A percentile compares a stretch with the other conserved stretches of the same genome.
phyloP scores from a whole-genome alignment of 2,888 invertebrate genomes.

The Drosophila colorata region DNA sequence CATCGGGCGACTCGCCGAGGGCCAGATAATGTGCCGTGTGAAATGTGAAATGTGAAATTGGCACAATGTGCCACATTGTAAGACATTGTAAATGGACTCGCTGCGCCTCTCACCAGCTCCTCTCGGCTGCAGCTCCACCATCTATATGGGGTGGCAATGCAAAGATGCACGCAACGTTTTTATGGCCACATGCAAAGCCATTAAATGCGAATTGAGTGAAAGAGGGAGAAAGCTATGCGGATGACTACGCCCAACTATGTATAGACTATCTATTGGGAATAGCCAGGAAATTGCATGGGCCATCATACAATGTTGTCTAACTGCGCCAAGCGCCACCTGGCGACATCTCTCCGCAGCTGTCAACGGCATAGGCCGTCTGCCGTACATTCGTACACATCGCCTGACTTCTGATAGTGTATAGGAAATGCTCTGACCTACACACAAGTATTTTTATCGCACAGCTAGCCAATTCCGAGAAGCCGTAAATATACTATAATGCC shows the following conservation, averaged over 20 bases:
- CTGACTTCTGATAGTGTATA: constrained; percentile 13
- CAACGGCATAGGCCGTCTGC: not conserved
- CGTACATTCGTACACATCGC: constrained; percentile 3
- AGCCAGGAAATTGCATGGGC: constrained; percentile 37
- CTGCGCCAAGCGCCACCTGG: constrained; percentile 44
- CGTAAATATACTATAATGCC: not conserved
- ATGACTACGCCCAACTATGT: constrained; percentile 57
- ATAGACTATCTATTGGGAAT: constrained; percentile 56
- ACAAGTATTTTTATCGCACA: constrained; percentile 16
- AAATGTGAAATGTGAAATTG: constrained; percentile 22
- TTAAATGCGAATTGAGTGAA: constrained; percentile 40
- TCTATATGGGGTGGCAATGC: constrained; percentile 33
- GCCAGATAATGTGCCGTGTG: not conserved
- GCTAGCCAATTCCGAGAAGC: constrained; percentile 18
- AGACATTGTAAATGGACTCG: constrained; percentile 12
- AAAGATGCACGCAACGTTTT: constrained; percentile 63
- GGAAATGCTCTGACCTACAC: constrained; percentile 18
- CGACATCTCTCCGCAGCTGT: constrained; percentile 12
- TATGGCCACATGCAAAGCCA: constrained; percentile 60
- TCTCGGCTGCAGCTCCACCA: not conserved
- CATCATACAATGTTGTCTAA: constrained; percentile 36
- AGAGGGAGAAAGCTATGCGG: constrained; percentile 38
- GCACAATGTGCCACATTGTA: constrained; percentile 58
- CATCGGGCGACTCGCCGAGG: constrained; percentile 5
- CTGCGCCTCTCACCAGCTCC: no score